Evolutionary conservation across 2,888 invertebrate genomes (phyloP), one percentile per base, ranked within the genome.

Genomic region (Sussaba pulchella): DNA sequence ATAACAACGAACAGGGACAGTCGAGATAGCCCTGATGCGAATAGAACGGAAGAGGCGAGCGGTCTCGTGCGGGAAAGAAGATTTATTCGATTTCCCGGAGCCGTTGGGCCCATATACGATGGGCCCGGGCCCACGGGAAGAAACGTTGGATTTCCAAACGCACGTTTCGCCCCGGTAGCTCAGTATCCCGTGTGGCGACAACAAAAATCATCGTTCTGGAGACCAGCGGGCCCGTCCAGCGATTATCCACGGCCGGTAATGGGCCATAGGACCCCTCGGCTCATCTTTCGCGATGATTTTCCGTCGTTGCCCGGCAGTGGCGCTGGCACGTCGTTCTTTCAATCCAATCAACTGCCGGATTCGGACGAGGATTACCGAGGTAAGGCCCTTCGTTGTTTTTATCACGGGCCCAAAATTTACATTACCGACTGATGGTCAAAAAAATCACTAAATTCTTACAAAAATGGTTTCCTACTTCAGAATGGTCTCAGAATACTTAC

Each of bases 231-330:
- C 41, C 78, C 74, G 2, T 61, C 83, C 9, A 70, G 59, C 31
- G 87, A 86, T 31, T 85, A 84, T 47, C 57, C 85, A 2, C 85
- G 89, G 61, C 91, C 90, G n/a, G 90, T 91, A 24, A 91, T 92
- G 91, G 89, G 88, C 1, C 92, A 92, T 75, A 88, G 92, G 57
- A 90, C 91, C 1, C 92, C 92, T 1, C 83, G 92, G 59, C 78
- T 92, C 9, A 91, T 92, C 45, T 92, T 92, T 69, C 89, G 92
- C 2, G 92, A 92, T 66, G 92, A 92, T 50, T 91, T 90, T 75
- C 87, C 91, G 14, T 85, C 89, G 1, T 85, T 87, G 17, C 87
- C 87, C 9, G 87, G 84, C 24, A 85, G 86, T 26, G 88, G 88
- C 2, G 84, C 85, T 71, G 87, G 88, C 45, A 85, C 84, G 61